Evolutionary conservation across 2,797 vertebrate species (phyloP).

Genomic region (Channa striata): DNA sequence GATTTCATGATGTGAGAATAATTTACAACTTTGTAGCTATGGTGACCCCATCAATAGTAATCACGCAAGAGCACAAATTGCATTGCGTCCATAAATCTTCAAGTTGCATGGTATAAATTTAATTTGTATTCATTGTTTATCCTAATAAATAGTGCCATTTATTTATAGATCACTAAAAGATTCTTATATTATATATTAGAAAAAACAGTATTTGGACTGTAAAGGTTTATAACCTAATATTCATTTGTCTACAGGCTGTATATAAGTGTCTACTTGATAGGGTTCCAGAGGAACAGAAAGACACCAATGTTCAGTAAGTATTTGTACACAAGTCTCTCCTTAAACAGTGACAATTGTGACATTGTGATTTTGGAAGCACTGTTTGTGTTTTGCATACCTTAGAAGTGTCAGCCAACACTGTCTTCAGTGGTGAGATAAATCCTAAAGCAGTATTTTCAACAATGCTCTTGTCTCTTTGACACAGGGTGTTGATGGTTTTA

Average conservation of each 20-base stretch:
- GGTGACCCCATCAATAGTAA: too few species aligned
- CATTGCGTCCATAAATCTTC: too few species aligned
- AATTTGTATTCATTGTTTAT: too few species aligned
- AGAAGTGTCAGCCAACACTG: not conserved
- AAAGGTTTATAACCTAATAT: not conserved
- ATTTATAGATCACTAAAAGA: not conserved
- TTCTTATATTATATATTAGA: not conserved
- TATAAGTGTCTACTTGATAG: conserved; percentile 93
- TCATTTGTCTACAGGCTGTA: conserved; percentile 84
- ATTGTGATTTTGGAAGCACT: too few species aligned
- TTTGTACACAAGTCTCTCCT: not conserved
- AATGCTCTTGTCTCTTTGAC: not conserved
- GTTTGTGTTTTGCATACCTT: too few species aligned
- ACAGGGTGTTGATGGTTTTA: conserved; percentile 93
- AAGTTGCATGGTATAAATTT: not conserved
- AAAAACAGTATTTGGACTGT: not conserved
- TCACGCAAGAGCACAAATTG: not conserved
- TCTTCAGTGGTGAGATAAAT: not conserved
- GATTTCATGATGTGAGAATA: not conserved
- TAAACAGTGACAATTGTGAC: too few species aligned
- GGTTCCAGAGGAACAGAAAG: conserved; percentile 93
- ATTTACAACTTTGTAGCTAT: not conserved
- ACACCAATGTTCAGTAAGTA: conserved; percentile 91
- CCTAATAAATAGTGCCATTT: not conserved
- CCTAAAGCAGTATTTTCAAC: not conserved